phyloP scores from a whole-genome alignment of 2,888 invertebrate genomes.

The Teleiodes luculella region DNA sequence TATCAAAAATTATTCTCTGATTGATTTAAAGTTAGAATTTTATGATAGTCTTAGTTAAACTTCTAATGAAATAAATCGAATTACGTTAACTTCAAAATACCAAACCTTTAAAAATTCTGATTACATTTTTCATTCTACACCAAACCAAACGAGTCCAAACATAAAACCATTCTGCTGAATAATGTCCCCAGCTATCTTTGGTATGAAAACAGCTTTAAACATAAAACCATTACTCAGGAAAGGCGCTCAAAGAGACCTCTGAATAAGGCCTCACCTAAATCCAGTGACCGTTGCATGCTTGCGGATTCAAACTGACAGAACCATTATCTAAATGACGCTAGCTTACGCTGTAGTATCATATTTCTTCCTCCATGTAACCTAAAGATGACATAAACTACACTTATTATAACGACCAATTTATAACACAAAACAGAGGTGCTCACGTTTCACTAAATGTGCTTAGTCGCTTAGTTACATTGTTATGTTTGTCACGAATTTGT shows the following conservation, averaged over 20 bases:
- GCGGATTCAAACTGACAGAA: conserved; percentile 26
- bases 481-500: conserved; percentile 44
- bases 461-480: conserved; percentile 35
- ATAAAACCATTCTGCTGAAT: conserved; percentile 19
- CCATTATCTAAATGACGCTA: conserved; percentile 33
- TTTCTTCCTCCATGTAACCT: conserved; percentile 18
- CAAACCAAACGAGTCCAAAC: too few species aligned
- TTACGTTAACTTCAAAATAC: too few species aligned
- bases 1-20: background rate
- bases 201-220: background rate
- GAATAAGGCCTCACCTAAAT: background rate
- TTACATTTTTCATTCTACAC: too few species aligned
- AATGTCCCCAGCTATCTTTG: background rate
- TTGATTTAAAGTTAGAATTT: background rate
- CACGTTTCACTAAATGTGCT: conserved; percentile 35
- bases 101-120: too few species aligned
- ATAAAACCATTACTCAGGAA: conserved; percentile 17
- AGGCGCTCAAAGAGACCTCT: conserved; percentile 9
- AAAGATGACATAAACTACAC: conserved; percentile 32
- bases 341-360: conserved; percentile 23
- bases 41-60: too few species aligned
- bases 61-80: too few species aligned
- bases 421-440: conserved; percentile 34
- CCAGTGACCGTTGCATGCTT: background rate
- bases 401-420: conserved; percentile 43